Base-by-base conservation (phyloP, 1,140 invertebrate species). In the Himalopsyche phryganea region DNA sequence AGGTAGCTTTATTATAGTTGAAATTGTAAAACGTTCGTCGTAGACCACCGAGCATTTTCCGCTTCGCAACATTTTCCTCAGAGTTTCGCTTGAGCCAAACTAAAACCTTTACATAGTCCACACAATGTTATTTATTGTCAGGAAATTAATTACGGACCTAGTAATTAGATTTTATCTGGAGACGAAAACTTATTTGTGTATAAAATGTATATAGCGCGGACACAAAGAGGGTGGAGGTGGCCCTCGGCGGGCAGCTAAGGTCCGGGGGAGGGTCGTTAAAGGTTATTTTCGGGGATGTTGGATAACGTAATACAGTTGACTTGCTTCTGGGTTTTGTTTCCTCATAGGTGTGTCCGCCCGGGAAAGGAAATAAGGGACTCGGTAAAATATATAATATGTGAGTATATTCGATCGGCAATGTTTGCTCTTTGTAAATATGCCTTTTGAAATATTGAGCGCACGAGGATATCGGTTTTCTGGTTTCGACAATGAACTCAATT, bases 161-260 rank as follows among this genome's bases (percentile, higher is more conserved):
- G 57, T 63, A 63, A 63, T 63, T 63, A 63, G 61, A 63, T 63
- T 63, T 63, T 63, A 63, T 63, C 61, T 58, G 55, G 61, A 63
- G 61, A 63, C 61, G 61, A 40, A 41, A 51, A 58, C 61, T 58
- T 57, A 55, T 58, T 58, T 58, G 61, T 63, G 49, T 58, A 52
- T 57, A 58, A 58, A 58, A 57, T 57, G 56, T 48, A 46, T 23
- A 48, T 50, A 23, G 38, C 32, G 14, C 17, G 41, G 32, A 51
- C 13, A 7, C 11, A 32, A 44, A 52, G 20, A 47, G 50, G 42
- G 23, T 51, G 56, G 38, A 41, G 13, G 17, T 18, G 7, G 23
- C 9, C 9, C 9, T 28, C 23, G 23, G 23, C 23, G 9, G 4
- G 23, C 23, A 28, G 9, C 23, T 6, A 33, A 14, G 15, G 14